Conservation (phyloP, 2,797 vertebrate species). For the Tragelaphus oryx region DNA sequence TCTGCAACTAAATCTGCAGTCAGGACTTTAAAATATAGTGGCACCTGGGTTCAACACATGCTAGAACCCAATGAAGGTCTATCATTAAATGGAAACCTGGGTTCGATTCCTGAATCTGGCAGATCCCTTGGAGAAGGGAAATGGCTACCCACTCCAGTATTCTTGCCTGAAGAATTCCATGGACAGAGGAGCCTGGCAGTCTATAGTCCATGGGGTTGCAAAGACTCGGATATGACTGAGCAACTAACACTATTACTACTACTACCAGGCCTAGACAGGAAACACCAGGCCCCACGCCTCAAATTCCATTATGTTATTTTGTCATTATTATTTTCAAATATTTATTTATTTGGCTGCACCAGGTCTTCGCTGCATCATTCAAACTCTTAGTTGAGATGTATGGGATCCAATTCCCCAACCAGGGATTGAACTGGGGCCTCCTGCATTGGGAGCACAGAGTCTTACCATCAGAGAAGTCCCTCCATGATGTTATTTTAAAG, state of each 20-base stretch:
- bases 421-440: background rate
- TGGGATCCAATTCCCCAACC: background rate
- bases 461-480: background rate
- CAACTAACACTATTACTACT: background rate
- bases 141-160: background rate
- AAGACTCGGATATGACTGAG: background rate
- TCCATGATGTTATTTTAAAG: background rate
- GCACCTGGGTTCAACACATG: background rate
- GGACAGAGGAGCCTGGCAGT: background rate
- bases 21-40: background rate
- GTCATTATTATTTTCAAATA: background rate
- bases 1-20: background rate
- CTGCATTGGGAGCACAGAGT: accelerated
- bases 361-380: background rate
- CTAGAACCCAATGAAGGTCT: background rate
- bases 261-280: background rate
- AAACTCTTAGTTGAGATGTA: background rate
- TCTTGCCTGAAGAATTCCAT: background rate
- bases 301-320: background rate
- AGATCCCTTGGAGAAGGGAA: background rate
- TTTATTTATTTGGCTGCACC: background rate
- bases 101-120: background rate
- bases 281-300: background rate
- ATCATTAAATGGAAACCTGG: background rate
- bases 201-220: background rate